Conservation (phyloP, 2,113 vertebrate species). For the Leptosomus discolor region DNA sequence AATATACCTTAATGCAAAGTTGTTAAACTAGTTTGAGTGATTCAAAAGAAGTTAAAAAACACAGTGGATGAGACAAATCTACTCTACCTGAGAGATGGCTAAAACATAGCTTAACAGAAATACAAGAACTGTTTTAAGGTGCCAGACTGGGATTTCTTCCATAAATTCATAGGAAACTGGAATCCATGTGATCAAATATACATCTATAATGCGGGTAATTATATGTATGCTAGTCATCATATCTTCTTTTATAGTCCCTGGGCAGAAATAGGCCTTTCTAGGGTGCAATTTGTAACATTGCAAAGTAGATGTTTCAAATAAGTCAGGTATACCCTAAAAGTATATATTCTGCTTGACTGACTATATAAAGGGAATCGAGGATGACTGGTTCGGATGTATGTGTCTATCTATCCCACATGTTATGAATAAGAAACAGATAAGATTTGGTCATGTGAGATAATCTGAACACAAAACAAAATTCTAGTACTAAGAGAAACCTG, state of each 20-base stretch:
- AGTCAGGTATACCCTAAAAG: not conserved
- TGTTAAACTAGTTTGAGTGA: not conserved
- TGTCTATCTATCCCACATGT: not conserved
- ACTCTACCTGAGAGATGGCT: not conserved
- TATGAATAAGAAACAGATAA: not conserved
- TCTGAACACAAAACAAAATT: not conserved
- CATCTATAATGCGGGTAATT: not conserved
- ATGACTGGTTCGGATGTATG: not conserved
- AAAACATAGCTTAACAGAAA: not conserved
- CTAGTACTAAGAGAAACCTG: not conserved
- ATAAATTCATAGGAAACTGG: not conserved
- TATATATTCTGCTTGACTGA: not conserved
- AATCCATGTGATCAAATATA: not conserved
- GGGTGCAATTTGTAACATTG: not conserved
- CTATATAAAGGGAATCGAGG: not conserved
- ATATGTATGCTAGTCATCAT: not conserved
- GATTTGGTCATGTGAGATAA: not conserved
- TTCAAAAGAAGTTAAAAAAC: not conserved
- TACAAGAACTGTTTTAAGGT: not conserved
- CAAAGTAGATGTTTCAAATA: not conserved
- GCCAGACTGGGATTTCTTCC: fast-evolving
- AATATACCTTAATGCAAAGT: not conserved
- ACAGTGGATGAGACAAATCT: not conserved
- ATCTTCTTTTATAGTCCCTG: not conserved
- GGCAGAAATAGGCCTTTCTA: not conserved